Evolutionary conservation across 2,113 vertebrate species (phyloP).

Genomic region (Nycticorax nycticorax): DNA sequence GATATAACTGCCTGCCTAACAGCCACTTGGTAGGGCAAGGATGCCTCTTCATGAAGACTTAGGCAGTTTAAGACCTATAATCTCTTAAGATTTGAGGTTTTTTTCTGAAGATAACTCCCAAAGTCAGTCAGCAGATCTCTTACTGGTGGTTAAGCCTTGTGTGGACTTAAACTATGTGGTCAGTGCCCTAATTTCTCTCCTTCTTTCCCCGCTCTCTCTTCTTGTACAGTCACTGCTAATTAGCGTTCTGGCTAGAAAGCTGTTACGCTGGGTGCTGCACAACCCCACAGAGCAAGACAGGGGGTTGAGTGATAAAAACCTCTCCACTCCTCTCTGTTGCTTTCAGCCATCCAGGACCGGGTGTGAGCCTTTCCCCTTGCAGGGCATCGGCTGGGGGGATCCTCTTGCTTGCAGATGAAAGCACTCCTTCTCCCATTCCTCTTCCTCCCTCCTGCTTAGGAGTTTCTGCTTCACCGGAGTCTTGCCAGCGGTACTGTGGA

Average conservation of each 20-base stretch:
- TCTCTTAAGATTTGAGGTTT: background rate
- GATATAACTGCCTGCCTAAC: background rate
- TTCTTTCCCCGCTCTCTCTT: background rate
- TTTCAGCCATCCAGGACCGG: rapidly evolving
- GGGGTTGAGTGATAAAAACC: background rate
- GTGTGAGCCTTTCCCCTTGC: background rate
- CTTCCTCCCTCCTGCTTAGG: background rate
- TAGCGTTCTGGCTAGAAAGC: background rate
- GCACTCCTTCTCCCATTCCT: background rate
- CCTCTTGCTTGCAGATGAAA: background rate
- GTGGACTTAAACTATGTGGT: background rate
- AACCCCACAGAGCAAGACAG: background rate
- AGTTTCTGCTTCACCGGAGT: background rate
- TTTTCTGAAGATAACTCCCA: background rate
- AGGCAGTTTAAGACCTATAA: background rate
- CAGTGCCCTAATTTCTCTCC: background rate
- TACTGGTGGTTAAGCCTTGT: background rate
- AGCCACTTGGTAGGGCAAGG: background rate
- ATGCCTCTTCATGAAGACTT: background rate
- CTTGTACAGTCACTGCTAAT: background rate
- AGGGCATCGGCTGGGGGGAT: rapidly evolving
- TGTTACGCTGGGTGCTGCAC: background rate
- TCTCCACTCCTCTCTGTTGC: background rate
- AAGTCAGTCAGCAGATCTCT: background rate
- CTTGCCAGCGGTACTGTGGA: background rate